Evolutionary conservation across 2,113 vertebrate genomes (phyloP).

Genomic region (Chaenocephalus aceratus): DNA sequence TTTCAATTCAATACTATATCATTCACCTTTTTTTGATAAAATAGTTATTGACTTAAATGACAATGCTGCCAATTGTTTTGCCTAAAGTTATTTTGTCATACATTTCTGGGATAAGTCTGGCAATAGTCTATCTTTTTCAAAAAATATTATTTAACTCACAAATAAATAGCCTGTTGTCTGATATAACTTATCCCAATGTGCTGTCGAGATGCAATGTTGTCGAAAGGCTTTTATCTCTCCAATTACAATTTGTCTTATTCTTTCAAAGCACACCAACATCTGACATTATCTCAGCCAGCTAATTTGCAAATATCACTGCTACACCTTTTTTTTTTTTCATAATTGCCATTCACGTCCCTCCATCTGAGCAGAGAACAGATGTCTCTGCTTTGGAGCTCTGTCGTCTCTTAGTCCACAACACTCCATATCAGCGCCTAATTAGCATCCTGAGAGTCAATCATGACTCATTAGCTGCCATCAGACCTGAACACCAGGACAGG

Average conservation of each 20-base stretch:
- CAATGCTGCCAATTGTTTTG: too few species aligned
- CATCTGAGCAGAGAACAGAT: constrained; percentile 40
- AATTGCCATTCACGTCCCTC: constrained; percentile 18
- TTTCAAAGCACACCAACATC: constrained; percentile 19
- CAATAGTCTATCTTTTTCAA: background rate
- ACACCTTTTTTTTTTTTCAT: constrained; percentile 1
- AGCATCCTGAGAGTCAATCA: constrained; percentile 36
- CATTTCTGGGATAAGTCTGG: background rate
- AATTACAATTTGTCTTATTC: background rate
- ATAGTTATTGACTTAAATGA: too few species aligned
- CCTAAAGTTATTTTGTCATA: background rate
- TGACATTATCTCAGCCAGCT: constrained; percentile 9
- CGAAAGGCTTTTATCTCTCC: too few species aligned
- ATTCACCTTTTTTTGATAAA: background rate
- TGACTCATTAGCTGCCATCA: constrained; percentile 36
- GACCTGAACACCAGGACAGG: constrained; percentile 19
- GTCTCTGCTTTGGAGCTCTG: constrained; percentile 26
- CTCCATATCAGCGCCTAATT: constrained; percentile 37
- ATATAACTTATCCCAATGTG: background rate
- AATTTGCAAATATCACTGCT: constrained; percentile 28
- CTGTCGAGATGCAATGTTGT: background rate
- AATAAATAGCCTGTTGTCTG: background rate
- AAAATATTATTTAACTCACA: too few species aligned
- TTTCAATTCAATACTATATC: background rate
- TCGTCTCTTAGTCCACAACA: constrained; percentile 30